These are phyloP conservation scores for Penaeus japonicus DNA, from an alignment of 1,140 invertebrate species.

Conservation along the genomic window DNA sequence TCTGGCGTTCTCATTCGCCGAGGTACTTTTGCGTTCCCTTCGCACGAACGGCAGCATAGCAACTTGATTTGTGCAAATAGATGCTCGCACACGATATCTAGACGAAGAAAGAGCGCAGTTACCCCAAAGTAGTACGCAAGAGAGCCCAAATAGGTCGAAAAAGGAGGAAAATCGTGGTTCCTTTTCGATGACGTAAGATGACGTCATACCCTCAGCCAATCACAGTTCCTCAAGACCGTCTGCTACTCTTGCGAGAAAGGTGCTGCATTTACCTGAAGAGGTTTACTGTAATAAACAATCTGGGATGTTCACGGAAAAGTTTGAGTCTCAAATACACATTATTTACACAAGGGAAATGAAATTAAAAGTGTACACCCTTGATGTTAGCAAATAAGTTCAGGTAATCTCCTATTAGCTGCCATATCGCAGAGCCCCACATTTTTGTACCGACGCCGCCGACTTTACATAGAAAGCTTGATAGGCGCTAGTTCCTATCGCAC, in stretches of 20 bases:
- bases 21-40: no score
- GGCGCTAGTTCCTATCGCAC: constrained; percentile 14
- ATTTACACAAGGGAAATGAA: no score
- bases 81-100: no score
- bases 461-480: constrained; percentile 48
- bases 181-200: constrained; percentile 34
- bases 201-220: constrained; percentile 42
- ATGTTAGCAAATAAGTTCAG: no score
- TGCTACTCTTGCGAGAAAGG: constrained; percentile 32
- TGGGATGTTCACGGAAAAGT: no score
- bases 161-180: constrained; percentile 38
- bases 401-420: neutral
- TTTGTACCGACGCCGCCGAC: constrained; percentile 39
- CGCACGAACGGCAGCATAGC: no score
- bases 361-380: no score
- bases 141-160: neutral
- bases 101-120: no score
- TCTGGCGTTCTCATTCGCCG: neutral
- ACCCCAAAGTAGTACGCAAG: no score
- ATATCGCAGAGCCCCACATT: constrained; percentile 32
- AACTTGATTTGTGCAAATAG: no score
- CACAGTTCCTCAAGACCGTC: constrained; percentile 3
- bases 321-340: no score
- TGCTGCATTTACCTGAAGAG: constrained; percentile 29
- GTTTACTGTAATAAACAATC: neutral